A percentile compares a stretch with the other conserved stretches of the same genome.
phyloP scores from a whole-genome alignment of 2,113 vertebrate species.

The Tupaia tana region DNA sequence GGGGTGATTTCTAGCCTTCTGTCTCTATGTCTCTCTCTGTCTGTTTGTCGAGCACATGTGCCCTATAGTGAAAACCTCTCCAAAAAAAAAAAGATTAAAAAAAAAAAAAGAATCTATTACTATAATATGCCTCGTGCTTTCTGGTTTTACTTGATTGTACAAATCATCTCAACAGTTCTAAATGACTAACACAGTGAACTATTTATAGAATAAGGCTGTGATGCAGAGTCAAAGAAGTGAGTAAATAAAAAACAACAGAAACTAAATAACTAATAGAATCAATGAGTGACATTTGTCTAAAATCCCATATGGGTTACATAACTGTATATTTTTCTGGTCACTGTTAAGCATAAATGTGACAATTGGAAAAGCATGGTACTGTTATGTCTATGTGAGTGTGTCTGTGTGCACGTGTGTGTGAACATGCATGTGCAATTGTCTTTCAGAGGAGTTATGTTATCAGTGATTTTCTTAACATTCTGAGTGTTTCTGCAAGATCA shows the following conservation, averaged over 20 bases:
- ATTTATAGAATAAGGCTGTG: not conserved
- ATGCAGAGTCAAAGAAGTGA: too few relatives aligned
- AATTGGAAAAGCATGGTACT: not conserved
- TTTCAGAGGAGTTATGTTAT: rapidly evolving
- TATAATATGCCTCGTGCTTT: not conserved
- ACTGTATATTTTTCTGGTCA: not conserved
- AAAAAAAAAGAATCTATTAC: not conserved
- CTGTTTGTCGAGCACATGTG: too few relatives aligned
- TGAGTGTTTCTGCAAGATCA: not conserved
- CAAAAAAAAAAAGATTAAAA: too few relatives aligned
- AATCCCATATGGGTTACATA: not conserved
- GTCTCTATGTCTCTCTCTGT: too few relatives aligned
- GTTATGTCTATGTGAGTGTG: not conserved
- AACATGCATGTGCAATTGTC: too few relatives aligned
- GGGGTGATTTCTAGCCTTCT: too few relatives aligned
- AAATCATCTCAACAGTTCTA: not conserved
- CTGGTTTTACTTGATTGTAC: not conserved
- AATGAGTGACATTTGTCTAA: not conserved
- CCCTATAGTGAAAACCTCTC: too few relatives aligned
- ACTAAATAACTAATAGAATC: not conserved
- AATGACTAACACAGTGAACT: not conserved
- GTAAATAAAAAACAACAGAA: too few relatives aligned
- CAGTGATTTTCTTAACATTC: not conserved
- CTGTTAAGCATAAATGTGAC: not conserved
- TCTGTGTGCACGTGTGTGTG: not conserved